Percentiles rank a stretch among this genome's conserved stretches.
These are phyloP conservation scores for Synanthedon andrenaeformis DNA, from an alignment of 2,888 invertebrate species.

Conservation along the genomic window DNA sequence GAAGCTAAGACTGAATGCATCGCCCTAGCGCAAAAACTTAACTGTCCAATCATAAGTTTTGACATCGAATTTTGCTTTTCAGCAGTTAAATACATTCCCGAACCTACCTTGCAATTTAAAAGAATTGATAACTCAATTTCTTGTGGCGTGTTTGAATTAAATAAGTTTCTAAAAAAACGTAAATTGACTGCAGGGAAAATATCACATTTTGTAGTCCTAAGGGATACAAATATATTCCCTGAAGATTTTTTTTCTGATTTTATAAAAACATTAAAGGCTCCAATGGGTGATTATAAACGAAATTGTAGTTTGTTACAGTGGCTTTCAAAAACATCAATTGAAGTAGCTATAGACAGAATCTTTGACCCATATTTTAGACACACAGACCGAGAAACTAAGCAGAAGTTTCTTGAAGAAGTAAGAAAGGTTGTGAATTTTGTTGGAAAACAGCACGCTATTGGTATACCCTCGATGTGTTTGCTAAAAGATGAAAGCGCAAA, in stretches of 20 bases:
- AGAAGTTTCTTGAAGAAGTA: slow-evolving; percentile 5
- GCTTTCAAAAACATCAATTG: not conserved
- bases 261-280: slow-evolving; percentile 1
- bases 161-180: slow-evolving; percentile 14
- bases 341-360: not conserved
- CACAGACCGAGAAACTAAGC: not conserved
- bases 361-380: not conserved
- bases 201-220: slow-evolving; percentile 20
- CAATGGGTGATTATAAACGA: not conserved
- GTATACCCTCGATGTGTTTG: slow-evolving; percentile 8
- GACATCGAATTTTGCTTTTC: slow-evolving; percentile 27
- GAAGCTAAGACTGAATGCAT: slow-evolving; percentile 25
- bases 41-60: slow-evolving; percentile 24
- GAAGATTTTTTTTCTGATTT: slow-evolving; percentile 14
- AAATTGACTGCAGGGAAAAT: slow-evolving; percentile 15
- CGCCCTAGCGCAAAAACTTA: slow-evolving; percentile 20
- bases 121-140: slow-evolving; percentile 3
- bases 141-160: slow-evolving; percentile 14
- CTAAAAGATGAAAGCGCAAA: slow-evolving; percentile 2
- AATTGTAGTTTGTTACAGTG: not conserved
- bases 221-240: slow-evolving; percentile 16
- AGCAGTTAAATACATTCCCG: slow-evolving; percentile 20
- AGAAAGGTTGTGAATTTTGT: slow-evolving; percentile 3
- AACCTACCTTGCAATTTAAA: slow-evolving; percentile 9
- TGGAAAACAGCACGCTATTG: slow-evolving; percentile 4